Evolutionary conservation across 2,113 vertebrate genomes (phyloP), one percentile per base, ranked within the genome.

Genomic region (Stictonetta naevosa): DNA sequence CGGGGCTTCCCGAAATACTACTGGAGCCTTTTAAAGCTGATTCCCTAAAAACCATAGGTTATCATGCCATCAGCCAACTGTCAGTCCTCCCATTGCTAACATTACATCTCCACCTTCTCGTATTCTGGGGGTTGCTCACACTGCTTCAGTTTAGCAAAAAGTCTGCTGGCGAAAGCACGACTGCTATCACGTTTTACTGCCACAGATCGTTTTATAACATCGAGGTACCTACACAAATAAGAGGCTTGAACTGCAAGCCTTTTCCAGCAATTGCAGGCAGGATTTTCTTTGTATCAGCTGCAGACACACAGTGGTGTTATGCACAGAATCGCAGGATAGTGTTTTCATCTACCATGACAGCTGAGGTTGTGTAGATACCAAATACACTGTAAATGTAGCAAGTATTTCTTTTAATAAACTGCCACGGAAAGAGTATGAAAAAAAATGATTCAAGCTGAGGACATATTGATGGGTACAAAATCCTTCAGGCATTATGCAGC

Each of bases 391-490:
- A 97, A 97, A 93, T 83, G 90, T 72, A 97, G 97, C 97, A 98
- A 98, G 97, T 96, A 90, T 97, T 98, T 91, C 96, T 98, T 98
- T 98, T 98, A 99, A 99, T 98, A 98, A 98, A 98, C 97, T 98
- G 98, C 97, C 98, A 98, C 91, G 19, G 96, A 67, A 90, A 93
- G 96, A 96, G 86, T 84, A 96, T 91, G 95, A 94, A 85, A 96
- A 96, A 83, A 97, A 94, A 95, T 71, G 72, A 92, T 96, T 96
- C 92, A 63, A 92, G 90, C 94, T 80, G 91, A 94, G 95, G 96
- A 97, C 88, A 83, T 68, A 97, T 96, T 97, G 97, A 98, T 92
- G 93, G 94, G 88, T 96, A 97, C 97, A 97, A 94, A 97, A 98
- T 98, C 98, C 98, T 98, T 42, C 93, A 98, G 98, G 98, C 98